Base-by-base conservation (phyloP, 2,797 vertebrate genomes). In the Parotocinclus haroldoi region DNA sequence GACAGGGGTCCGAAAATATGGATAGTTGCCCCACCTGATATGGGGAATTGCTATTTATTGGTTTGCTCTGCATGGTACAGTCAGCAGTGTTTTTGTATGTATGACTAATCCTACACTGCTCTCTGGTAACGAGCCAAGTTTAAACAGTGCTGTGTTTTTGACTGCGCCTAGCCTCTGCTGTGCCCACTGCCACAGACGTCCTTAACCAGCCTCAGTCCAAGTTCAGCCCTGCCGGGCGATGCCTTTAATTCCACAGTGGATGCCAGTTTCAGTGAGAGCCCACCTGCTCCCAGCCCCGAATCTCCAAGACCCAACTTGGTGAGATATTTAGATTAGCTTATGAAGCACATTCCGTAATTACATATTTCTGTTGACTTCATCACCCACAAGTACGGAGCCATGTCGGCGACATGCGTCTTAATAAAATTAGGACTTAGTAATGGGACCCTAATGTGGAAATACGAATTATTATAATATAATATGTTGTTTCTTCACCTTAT, bases 221-320 rank as follows among this genome's bases (percentile, higher is more conserved):
- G 92, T 81, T 92, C 93, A 10, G 91, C 93, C 10, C 89, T 98
- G 78, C 96, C 96, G 0, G 96, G 95, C 65, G 92, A 96, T 66
- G 80, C 93, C 51, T 92, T 94, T 77, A 95, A 95, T 85, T 93
- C 94, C 13, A 89, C 91, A 3, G 92, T 89, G 75, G 91, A 92
- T 80, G 82, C 89, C 58, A 86, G 86, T 85, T 93, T 94, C 76
- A 76, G 74, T 0, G 80, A 87, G 67, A 90, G 85, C 74, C 79
- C 88, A 38, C 74, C 81, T 0, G 71, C 82, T 0, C 66, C 83
- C 19, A 80, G 86, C 70, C 82, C 83, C 0, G 89, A 89, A 75
- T 89, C 90, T 0, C 83, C 85, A 36, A 88, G 88, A 79, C 76
- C 86, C 40, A 73, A 79, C 72, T 87, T 87, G 73, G 95, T 96